Base-by-base conservation (phyloP, 2,888 invertebrate species). In the Agonopterix subpropinquella region DNA sequence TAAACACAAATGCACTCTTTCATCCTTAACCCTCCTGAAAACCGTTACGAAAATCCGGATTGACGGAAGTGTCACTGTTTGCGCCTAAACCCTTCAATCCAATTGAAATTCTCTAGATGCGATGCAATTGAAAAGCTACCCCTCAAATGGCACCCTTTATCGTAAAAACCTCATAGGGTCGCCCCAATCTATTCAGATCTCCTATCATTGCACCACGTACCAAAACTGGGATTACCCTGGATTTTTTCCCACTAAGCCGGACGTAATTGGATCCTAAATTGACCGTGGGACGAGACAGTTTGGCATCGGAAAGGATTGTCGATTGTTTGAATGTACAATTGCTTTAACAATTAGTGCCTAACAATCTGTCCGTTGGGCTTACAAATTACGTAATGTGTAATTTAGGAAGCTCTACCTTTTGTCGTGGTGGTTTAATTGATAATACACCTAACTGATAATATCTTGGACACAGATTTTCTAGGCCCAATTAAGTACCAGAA, bases 181-280 rank as follows among this genome's bases (percentile, higher is more conserved):
- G 41, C 41, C 5, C 41, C n/a, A 7, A 11, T 41, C 11, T 11
- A 11, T 8, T 10, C 11, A 11, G 41, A 11, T n/a, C n/a, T 41
- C 11, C 10, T n/a, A 11, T 11, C 5, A 41, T 67, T 61, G 61
- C 11, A 52, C 69, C 79, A 62, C 57, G 51, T 61, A 55, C 63
- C 56, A 60, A 70, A 67, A 66, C 67, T 61, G 55, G 81, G 83
- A 81, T 86, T 86, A 84, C 78, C 68, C 70, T 53, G 73, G 80
- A 79, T 81, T 87, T 86, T 86, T 87, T 80, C 77, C 75, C 73
- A 78, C 85, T 86, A 87, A 87, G 86, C 86, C 80, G 74, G 66
- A 70, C 84, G 83, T 86, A 87, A 87, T 87, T 87, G 86, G 83
- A 86, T 84, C 76, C 80, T 80, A 86, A 86, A 87, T 86, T 83